These are phyloP conservation scores for Athene cunicularia DNA, from an alignment of 2,113 vertebrate genomes.

Conservation along the genomic window DNA sequence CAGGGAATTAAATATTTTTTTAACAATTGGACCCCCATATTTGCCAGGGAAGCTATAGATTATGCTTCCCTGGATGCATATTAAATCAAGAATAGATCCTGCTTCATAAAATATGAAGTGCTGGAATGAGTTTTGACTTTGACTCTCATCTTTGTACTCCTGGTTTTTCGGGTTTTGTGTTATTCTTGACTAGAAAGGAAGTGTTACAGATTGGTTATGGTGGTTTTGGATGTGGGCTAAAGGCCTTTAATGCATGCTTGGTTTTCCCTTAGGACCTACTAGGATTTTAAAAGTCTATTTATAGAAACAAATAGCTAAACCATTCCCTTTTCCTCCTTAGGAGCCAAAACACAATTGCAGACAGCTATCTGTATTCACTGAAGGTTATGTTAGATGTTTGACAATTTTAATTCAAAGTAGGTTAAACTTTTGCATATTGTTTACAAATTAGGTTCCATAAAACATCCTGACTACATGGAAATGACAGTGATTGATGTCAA, in stretches of 20 bases:
- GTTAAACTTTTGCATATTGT: constrained; percentile 26
- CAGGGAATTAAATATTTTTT: background rate
- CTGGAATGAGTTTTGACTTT: background rate
- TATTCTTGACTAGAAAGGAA: background rate
- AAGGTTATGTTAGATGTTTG: background rate
- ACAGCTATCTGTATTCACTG: background rate
- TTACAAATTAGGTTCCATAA: constrained; percentile 39
- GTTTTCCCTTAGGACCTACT: background rate
- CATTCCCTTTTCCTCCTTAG: background rate
- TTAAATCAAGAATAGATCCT: background rate
- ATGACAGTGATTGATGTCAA: constrained; percentile 38
- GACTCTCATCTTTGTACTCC: background rate
- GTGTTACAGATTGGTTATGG: background rate
- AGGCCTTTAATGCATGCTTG: background rate
- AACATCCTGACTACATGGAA: constrained; percentile 18
- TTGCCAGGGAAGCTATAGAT: background rate
- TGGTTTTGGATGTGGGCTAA: background rate
- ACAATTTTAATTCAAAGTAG: constrained; percentile 1
- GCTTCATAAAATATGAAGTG: background rate
- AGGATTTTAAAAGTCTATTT: background rate
- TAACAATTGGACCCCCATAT: background rate
- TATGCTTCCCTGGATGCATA: background rate
- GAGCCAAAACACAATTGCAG: background rate
- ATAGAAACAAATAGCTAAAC: background rate
- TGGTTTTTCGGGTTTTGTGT: background rate